phyloP scores from a whole-genome alignment of 2,797 vertebrate species.

The Hyperoplus lanceolatus region DNA sequence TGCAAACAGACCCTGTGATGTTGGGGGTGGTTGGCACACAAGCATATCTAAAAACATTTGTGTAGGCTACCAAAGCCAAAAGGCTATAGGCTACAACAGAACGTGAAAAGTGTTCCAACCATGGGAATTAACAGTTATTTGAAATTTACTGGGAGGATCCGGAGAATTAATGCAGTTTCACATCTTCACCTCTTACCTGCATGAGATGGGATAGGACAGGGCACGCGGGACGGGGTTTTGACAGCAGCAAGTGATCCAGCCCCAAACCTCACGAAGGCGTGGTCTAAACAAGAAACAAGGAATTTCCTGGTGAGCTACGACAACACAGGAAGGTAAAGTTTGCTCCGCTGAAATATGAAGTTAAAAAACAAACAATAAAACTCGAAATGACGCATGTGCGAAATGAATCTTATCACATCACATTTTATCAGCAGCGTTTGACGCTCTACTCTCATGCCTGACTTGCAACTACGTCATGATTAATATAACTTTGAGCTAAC shows the following conservation, averaged over 20 bases:
- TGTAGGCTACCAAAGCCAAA: too few species aligned
- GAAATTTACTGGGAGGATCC: background rate
- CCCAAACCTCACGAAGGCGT: conserved; percentile 48
- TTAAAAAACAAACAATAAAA: conserved; percentile 37
- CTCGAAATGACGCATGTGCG: accelerated
- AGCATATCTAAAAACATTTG: too few species aligned
- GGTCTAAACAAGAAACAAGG: conserved; percentile 58
- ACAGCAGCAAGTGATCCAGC: conserved; percentile 32
- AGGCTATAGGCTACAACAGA: too few species aligned
- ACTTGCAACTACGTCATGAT: background rate
- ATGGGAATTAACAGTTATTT: conserved; percentile 23
- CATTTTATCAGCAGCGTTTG: accelerated
- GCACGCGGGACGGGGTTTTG: background rate
- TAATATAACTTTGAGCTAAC: background rate
- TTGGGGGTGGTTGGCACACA: too few species aligned
- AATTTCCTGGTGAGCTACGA: conserved; percentile 85
- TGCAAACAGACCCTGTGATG: too few species aligned
- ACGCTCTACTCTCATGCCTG: accelerated
- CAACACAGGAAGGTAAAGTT: conserved; percentile 82
- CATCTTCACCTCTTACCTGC: background rate
- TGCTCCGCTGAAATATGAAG: conserved; percentile 22
- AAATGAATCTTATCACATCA: accelerated
- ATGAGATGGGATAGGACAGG: background rate
- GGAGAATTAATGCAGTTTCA: background rate
- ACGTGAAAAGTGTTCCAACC: too few species aligned